Conservation (phyloP, 2,888 invertebrate species). For the Pherbina coryleti region DNA sequence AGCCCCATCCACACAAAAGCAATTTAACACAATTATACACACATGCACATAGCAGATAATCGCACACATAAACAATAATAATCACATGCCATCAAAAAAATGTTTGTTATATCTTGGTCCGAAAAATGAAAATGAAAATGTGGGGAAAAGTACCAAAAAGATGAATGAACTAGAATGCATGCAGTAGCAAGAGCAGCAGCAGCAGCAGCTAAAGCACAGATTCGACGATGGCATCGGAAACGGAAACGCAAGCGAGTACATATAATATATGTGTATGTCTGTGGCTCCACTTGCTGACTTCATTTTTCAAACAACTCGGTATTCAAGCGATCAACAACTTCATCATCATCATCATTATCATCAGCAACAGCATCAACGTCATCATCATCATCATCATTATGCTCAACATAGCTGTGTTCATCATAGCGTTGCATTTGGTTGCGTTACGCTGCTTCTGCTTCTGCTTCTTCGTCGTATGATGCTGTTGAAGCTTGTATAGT, state of each 20-base stretch:
- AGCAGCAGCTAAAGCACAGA: no score
- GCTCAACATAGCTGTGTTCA: not conserved
- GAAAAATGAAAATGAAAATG: conserved; percentile 12
- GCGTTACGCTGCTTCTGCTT: no score
- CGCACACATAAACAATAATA: conserved; percentile 56
- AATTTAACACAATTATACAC: no score
- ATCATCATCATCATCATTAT: conserved; percentile 1
- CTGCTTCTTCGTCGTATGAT: no score
- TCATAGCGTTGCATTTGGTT: not conserved
- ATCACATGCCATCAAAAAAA: conserved; percentile 48
- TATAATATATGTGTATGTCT: not conserved
- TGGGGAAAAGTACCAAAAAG: not conserved
- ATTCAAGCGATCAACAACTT: not conserved
- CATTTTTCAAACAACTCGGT: conserved; percentile 29
- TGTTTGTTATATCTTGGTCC: not conserved
- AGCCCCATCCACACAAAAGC: not conserved
- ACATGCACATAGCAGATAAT: conserved; percentile 48
- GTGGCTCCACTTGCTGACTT: conserved; percentile 17
- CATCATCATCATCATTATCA: not conserved
- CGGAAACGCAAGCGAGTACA: conserved; percentile 18
- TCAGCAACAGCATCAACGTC: not conserved
- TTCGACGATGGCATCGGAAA: not conserved
- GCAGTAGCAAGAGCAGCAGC: not conserved
- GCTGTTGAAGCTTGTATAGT: no score
- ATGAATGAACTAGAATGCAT: conserved; percentile 2